Conservation (phyloP, 2,113 vertebrate genomes). For the Xyliphius kryptos region DNA sequence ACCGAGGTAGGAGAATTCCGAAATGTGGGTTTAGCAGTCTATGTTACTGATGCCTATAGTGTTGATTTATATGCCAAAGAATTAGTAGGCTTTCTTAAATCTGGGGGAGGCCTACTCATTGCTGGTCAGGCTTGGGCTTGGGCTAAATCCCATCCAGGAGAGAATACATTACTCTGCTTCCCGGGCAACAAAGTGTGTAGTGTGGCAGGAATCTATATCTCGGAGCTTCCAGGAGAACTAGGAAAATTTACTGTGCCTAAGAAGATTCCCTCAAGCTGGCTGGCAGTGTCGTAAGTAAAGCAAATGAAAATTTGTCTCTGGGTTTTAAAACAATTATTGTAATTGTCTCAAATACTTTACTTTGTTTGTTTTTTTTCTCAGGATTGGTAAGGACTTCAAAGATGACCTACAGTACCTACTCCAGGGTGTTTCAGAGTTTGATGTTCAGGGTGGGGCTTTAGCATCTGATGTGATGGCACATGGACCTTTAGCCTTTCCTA, state of each 20-base stretch:
- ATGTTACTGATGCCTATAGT: slow-evolving; percentile 69
- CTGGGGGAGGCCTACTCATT: slow-evolving; percentile 75
- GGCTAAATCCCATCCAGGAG: slow-evolving; percentile 57
- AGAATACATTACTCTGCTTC: slow-evolving; percentile 68
- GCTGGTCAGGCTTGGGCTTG: slow-evolving; percentile 80
- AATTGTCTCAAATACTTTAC: too few relatives aligned
- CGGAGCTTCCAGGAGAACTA: slow-evolving; percentile 51
- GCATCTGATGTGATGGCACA: slow-evolving; percentile 63
- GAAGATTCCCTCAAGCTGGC: slow-evolving; percentile 73
- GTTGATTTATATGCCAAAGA: slow-evolving; percentile 47
- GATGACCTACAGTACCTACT: too few relatives aligned
- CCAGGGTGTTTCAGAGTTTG: slow-evolving; percentile 57
- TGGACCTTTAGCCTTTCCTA: slow-evolving; percentile 62
- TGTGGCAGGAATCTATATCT: slow-evolving; percentile 80
- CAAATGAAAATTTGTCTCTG: too few relatives aligned
- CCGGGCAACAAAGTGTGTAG: slow-evolving; percentile 78
- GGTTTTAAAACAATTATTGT: too few relatives aligned
- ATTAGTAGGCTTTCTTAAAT: slow-evolving; percentile 70
- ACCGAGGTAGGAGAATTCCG: slow-evolving; percentile 52
- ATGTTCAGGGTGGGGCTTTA: slow-evolving; percentile 27
- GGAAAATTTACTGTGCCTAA: slow-evolving; percentile 64
- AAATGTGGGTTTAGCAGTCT: slow-evolving; percentile 54
- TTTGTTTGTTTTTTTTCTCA: too few relatives aligned
- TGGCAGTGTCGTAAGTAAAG: slow-evolving; percentile 71
- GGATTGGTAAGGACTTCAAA: too few relatives aligned